Evolutionary conservation across 2,888 invertebrate species (phyloP), one percentile per base, ranked within the genome.

Genomic region (Alsophila aescularia): DNA sequence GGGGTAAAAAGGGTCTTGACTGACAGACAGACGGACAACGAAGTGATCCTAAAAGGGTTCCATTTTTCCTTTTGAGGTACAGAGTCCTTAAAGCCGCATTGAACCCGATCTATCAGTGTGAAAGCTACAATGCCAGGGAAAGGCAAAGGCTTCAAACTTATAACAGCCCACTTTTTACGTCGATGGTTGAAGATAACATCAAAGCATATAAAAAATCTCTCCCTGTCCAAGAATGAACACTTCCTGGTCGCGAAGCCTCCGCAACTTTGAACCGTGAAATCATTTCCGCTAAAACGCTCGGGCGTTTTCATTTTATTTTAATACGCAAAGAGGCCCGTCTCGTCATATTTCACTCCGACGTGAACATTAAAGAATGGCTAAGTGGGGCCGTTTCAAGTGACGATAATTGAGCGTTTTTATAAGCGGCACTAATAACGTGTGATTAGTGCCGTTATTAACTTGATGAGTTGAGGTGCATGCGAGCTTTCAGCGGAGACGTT

Each of bases 331-430:
- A 52, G 44, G 51, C 44, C 37, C 39, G 44, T 44, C 52, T 12
- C 39, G 52, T 44, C 52, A 52, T 44, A 52, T 44, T 44, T 52
- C 43, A 43, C 51, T 43, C 50, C 37, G 32, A 44, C 29, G 50
- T n/a, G 50, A 43, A 43, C 51, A 43, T 51, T 43, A 52, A 44
- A 44, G 39, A 39, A 39, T 9, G 43, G 43, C 44, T 44, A 32
- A 52, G 44, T 52, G 44, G 18, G 24, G 44, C 44, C 37, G 51
- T 52, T 44, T 34, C 18, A 32, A 34, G 39, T 34, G 44, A 40
- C 52, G 44, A 45, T 52, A 52, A 52, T 52, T 44, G 52, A 52
- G 39, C 27, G 32, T 52, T 44, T 51, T 52, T 52, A 52, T 44
- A 44, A 34, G 50, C 43, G 51, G 9, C 43, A 34, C 39, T 44